Conservation (phyloP, 2,113 vertebrate genomes). For the Vireo altiloquus region DNA sequence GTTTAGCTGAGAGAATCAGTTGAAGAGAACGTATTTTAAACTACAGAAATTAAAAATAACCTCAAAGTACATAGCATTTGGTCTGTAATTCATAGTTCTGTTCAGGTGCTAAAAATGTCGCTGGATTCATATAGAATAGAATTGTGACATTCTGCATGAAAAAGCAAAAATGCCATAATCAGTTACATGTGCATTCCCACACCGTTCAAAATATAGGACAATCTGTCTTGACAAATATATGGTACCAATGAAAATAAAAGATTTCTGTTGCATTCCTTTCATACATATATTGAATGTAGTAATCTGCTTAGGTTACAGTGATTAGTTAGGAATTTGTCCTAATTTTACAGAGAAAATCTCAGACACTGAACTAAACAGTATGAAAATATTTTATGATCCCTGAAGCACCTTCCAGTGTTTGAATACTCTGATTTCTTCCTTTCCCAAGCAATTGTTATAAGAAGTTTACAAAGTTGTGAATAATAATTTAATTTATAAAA, state of each 20-base stretch:
- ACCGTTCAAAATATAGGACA: not conserved
- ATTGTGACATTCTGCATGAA: not conserved
- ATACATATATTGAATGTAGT: not conserved
- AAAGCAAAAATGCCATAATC: not conserved
- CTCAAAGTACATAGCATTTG: not conserved
- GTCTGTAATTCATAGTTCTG: not conserved
- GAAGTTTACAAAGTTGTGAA: not conserved
- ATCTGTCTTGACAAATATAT: not conserved
- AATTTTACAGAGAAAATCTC: not conserved
- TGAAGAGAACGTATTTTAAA: not conserved
- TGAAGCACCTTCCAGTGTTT: not conserved
- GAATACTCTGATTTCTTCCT: not conserved
- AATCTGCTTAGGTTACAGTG: not conserved
- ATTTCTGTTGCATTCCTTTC: not conserved
- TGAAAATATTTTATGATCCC: not conserved
- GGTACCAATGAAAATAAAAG: not conserved
- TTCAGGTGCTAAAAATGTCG: not conserved
- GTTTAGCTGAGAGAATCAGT: not conserved
- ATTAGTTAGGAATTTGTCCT: not conserved
- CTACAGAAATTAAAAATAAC: not conserved
- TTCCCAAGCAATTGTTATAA: not conserved
- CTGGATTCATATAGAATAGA: not conserved
- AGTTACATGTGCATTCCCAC: not conserved
- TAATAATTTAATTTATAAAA: not conserved
- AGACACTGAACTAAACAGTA: not conserved